Evolutionary conservation across 2,113 vertebrate species (phyloP).

Genomic region (Tonatia bakeri): DNA sequence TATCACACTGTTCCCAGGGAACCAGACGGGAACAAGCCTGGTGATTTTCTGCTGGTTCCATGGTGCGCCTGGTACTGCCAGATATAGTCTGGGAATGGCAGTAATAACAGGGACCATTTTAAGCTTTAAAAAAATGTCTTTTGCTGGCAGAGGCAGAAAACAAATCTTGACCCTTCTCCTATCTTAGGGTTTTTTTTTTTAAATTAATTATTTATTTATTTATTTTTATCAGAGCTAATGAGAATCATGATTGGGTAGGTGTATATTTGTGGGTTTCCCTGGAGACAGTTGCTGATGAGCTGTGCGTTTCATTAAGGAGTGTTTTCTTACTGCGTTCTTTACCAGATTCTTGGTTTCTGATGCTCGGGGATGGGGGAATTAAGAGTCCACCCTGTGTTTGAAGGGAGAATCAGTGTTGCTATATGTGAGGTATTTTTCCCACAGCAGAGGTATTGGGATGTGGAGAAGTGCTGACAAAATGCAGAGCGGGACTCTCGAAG

Average conservation of each 20-base stretch:
- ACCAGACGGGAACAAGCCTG: neutral
- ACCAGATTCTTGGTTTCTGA: constrained; percentile 44
- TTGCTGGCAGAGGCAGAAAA: neutral
- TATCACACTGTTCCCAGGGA: constrained; percentile 28
- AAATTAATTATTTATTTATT: neutral
- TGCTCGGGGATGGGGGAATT: constrained; percentile 3
- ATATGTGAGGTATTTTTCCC: neutral
- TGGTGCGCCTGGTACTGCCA: neutral
- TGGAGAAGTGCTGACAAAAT: neutral
- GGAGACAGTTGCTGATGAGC: neutral
- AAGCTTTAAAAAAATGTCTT: neutral
- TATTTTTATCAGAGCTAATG: neutral
- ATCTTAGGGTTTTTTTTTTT: neutral
- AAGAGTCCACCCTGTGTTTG: neutral
- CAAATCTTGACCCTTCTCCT: neutral
- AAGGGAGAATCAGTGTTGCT: neutral
- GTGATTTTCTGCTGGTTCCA: constrained; percentile 61
- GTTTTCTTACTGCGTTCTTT: constrained; percentile 23
- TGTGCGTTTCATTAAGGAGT: constrained; percentile 37
- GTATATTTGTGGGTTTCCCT: constrained; percentile 16
- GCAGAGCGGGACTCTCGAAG: neutral
- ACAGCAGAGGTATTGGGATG: neutral
- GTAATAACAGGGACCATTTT: neutral
- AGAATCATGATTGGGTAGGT: constrained; percentile 28
- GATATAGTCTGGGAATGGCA: neutral